These are phyloP conservation scores for Cinara cedri DNA, from an alignment of 2,888 invertebrate species.

Conservation along the genomic window DNA sequence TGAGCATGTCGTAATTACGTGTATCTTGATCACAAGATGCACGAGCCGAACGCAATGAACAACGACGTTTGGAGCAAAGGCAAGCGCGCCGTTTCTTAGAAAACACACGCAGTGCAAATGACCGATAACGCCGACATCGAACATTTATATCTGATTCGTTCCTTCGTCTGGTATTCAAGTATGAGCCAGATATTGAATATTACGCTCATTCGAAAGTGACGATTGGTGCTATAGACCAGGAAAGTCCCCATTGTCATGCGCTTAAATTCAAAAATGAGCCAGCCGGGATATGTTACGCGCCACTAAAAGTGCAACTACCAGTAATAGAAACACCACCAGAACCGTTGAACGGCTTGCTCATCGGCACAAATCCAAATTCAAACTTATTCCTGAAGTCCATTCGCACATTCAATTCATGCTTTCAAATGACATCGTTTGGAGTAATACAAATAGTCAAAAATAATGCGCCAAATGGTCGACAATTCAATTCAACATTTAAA, in stretches of 20 bases:
- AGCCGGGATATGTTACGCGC: neutral
- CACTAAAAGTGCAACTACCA: no score
- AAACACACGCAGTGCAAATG: constrained; percentile 22
- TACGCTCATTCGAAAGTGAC: neutral
- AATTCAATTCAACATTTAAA: constrained; percentile 54
- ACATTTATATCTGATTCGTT: constrained; percentile 58
- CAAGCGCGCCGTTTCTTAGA: neutral
- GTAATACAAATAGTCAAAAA: no score
- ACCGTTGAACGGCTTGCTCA: neutral
- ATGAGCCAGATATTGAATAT: constrained; percentile 60
- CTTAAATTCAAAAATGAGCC: neutral
- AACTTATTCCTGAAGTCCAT: neutral
- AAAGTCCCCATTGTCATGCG: neutral
- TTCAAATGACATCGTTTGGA: neutral
- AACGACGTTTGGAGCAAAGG: neutral
- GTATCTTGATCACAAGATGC: no score
- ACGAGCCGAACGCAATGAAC: neutral
- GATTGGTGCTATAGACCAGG: neutral
- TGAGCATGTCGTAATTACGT: no score
- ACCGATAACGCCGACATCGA: constrained; percentile 22
- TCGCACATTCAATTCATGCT: neutral
- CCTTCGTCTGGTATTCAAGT: constrained; percentile 60
- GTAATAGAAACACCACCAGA: constrained; percentile 35
- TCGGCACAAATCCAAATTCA: neutral
- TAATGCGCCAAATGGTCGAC: constrained; percentile 3